phyloP scores from a whole-genome alignment of 2,888 invertebrate species.

The Lobophora halterata region DNA sequence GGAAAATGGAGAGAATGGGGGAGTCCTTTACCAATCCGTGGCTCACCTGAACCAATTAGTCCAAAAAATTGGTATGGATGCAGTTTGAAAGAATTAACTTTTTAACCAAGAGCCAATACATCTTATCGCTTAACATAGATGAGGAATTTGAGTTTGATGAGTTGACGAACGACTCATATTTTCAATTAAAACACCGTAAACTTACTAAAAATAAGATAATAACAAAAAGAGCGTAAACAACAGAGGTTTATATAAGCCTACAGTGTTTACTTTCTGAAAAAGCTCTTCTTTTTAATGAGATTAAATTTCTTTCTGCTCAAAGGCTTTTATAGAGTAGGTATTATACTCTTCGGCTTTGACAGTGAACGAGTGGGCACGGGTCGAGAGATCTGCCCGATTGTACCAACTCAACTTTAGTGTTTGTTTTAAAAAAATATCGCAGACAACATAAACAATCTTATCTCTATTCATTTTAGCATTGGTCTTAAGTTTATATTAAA shows the following conservation, averaged over 20 bases:
- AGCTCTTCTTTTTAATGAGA: slow-evolving; percentile 49
- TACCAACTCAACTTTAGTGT: slow-evolving; percentile 7
- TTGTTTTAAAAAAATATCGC: background rate
- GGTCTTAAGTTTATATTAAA: too few species aligned
- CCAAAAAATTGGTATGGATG: too few species aligned
- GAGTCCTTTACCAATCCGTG: too few species aligned
- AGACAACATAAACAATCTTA: slow-evolving; percentile 1
- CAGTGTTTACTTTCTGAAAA: slow-evolving; percentile 42
- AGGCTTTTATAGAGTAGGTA: too few species aligned
- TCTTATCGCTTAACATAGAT: too few species aligned
- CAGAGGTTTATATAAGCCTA: slow-evolving; percentile 25
- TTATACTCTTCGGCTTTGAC: slow-evolving; percentile 36
- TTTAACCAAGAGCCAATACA: too few species aligned
- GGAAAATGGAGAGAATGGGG: too few species aligned
- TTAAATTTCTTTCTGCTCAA: slow-evolving; percentile 43
- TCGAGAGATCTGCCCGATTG: slow-evolving; percentile 21
- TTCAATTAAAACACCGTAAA: slow-evolving; percentile 14
- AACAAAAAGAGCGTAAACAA: slow-evolving; percentile 31
- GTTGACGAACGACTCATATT: background rate
- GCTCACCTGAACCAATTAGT: too few species aligned
- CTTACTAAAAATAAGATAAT: slow-evolving; percentile 22
- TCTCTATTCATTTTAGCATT: too few species aligned
- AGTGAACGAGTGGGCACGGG: slow-evolving; percentile 35
- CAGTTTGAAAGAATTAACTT: too few species aligned
- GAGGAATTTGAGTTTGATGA: too few species aligned